Evolutionary conservation across 92 coral and sea anemone genomes (phyloP).

Genomic region (Heteractis magnifica): DNA sequence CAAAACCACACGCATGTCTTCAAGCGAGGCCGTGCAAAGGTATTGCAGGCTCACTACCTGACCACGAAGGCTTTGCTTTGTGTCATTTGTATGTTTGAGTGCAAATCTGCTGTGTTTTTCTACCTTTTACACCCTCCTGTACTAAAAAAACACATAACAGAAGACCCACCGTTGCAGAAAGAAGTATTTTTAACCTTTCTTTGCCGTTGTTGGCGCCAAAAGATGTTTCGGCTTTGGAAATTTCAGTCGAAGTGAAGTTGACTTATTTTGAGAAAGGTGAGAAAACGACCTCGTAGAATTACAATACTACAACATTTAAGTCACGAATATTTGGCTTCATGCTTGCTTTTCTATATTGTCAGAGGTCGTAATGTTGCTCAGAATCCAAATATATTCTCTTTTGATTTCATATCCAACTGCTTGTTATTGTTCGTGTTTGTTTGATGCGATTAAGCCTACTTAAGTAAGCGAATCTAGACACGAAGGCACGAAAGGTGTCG

Average conservation of each 20-base stretch:
- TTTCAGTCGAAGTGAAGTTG: conserved; percentile 9
- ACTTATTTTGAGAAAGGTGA: background rate
- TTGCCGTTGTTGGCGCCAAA: background rate
- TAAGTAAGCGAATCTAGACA: too few relatives aligned
- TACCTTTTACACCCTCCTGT: background rate
- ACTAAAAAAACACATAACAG: background rate
- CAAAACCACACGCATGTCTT: background rate
- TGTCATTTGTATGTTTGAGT: background rate
- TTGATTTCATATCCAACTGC: background rate
- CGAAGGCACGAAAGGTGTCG: background rate
- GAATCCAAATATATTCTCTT: background rate
- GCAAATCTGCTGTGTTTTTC: conserved; percentile 19
- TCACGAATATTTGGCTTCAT: background rate
- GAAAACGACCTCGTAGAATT: background rate
- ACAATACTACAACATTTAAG: background rate
- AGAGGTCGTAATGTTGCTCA: background rate
- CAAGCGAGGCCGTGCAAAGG: background rate
- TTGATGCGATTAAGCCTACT: background rate
- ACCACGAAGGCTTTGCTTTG: conserved; percentile 23
- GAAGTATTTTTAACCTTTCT: background rate
- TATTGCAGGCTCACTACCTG: conserved; percentile 27
- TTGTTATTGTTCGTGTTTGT: background rate
- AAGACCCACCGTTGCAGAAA: background rate
- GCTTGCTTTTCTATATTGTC: background rate
- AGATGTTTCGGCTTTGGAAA: conserved; percentile 17